Base-by-base conservation (phyloP, 2,888 invertebrate genomes). In the Oscheius onirici region DNA sequence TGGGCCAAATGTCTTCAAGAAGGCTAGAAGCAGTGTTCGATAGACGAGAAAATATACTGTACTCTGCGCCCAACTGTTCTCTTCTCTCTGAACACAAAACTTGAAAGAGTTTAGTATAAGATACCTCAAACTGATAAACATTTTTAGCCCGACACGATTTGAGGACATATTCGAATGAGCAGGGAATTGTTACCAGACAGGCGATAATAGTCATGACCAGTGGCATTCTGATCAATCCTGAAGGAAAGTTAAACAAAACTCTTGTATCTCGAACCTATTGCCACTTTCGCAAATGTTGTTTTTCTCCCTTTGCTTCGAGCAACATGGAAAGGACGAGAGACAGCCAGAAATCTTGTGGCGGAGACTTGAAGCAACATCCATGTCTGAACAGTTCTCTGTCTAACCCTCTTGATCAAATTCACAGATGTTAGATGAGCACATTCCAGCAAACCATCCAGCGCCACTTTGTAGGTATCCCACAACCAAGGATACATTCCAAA, bases 281-380 rank as follows among this genome's bases (percentile, higher is more conserved):
- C 60, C 1, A 60, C 60, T 41, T 60, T 60, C 6, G 43, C 60
- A 41, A 60, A 60, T 17, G 40, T 60, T 10, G 60, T 41, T 10
- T 15, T 65, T 26, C 49, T 65, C 10, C 46, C 52, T 28, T 65
- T 52, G 8, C 17, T 22, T 13, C 66, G 15, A n/a, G 66, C 52
- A 1, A 40, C 44, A 1, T 43, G 75, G 41, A 83, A 82, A 17
- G 83, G 83, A 17, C 82, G 60, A 20, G 83, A 77, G 28, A 83
- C 81, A 13, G 82, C 83, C 43, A 83, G 71, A 67, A 82, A 83
- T 26, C 83, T 67, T 34, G 82, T 81, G 3, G 80, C 80, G 5
- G 82, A 77, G 10, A 83, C 83, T 54, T 78, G 78, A 22, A 83
- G 78, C 2, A 83, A 71, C 79, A 83, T 82, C 83, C 83, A 83